phyloP scores from a whole-genome alignment of 2,888 invertebrate genomes.

The Eristalis arbustorum region DNA sequence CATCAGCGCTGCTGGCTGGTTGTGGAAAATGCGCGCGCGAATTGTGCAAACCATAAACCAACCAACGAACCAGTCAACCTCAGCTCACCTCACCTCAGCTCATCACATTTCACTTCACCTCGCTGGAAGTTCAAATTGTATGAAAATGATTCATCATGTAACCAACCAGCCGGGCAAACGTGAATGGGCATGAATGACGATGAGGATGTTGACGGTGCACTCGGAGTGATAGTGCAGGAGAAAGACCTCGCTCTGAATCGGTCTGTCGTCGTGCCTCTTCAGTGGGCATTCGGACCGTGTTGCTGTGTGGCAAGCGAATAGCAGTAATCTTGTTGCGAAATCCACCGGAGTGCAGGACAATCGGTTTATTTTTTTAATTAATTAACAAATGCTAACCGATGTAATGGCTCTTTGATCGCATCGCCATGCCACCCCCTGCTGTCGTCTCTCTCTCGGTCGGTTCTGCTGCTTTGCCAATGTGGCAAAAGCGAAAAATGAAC shows the following conservation, averaged over 20 bases:
- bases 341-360: background rate
- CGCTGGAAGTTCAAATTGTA: constrained; percentile 22
- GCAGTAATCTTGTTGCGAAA: constrained; percentile 18
- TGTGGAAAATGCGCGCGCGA: constrained; percentile 5
- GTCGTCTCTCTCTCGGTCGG: background rate
- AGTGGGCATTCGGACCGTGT: constrained; percentile 18
- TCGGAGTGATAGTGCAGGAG: background rate
- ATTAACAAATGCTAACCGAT: constrained; percentile 41
- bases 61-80: background rate
- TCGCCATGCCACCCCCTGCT: background rate
- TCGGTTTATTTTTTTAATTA: constrained; percentile 42
- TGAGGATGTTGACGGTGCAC: constrained; percentile 10
- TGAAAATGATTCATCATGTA: constrained; percentile 51
- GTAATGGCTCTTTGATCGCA: constrained; percentile 33
- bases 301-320: constrained; percentile 11
- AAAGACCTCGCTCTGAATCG: constrained; percentile 17
- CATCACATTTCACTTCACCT: background rate
- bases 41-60: constrained; percentile 17
- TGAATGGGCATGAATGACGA: constrained; percentile 54
- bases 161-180: constrained; percentile 25
- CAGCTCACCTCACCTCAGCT: background rate
- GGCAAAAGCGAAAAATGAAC: constrained; percentile 38
- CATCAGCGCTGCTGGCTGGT: constrained; percentile 16
- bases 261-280: constrained; percentile 9
- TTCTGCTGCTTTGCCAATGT: constrained; percentile 8